Percentiles rank a stretch among this genome's conserved stretches.
These are phyloP conservation scores for Spilarctia lutea DNA, from an alignment of 2,888 invertebrate species.

Conservation along the genomic window DNA sequence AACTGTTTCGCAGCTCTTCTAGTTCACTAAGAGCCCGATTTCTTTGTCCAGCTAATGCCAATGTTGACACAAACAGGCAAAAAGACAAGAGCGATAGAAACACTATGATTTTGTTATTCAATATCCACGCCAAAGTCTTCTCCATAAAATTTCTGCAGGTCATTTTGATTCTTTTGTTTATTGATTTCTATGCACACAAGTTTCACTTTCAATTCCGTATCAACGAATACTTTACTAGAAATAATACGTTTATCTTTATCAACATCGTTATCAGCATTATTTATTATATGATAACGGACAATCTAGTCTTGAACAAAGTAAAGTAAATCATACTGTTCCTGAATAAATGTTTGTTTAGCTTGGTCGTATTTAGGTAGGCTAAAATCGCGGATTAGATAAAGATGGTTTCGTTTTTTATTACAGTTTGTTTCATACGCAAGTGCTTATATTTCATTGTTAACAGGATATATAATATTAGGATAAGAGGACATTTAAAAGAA, in stretches of 20 bases:
- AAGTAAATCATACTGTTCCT: slow-evolving; percentile 22
- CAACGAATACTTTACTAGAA: slow-evolving; percentile 31
- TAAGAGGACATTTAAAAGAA: neutral
- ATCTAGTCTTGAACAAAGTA: neutral
- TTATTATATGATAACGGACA: slow-evolving; percentile 39
- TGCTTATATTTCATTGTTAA: neutral
- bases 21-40: slow-evolving; percentile 60
- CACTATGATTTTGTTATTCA: slow-evolving; percentile 78
- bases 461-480: neutral
- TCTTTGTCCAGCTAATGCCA: slow-evolving; percentile 70
- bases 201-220: slow-evolving; percentile 26
- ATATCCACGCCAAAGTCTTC: slow-evolving; percentile 67
- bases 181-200: slow-evolving; percentile 28
- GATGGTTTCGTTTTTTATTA: slow-evolving; percentile 18
- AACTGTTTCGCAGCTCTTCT: slow-evolving; percentile 34
- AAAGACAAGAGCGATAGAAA: slow-evolving; percentile 71
- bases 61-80: slow-evolving; percentile 73
- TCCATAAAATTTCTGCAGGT: slow-evolving; percentile 69
- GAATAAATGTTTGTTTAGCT: slow-evolving; percentile 22
- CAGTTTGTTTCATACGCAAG: neutral
- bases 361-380: slow-evolving; percentile 4
- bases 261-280: slow-evolving; percentile 19
- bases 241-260: slow-evolving; percentile 31
- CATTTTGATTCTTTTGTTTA: slow-evolving; percentile 40
- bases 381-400: slow-evolving; percentile 39